Evolutionary conservation across 2,888 invertebrate genomes (phyloP), one percentile per base, ranked within the genome.

Genomic region (Lithophane ornitopus): DNA sequence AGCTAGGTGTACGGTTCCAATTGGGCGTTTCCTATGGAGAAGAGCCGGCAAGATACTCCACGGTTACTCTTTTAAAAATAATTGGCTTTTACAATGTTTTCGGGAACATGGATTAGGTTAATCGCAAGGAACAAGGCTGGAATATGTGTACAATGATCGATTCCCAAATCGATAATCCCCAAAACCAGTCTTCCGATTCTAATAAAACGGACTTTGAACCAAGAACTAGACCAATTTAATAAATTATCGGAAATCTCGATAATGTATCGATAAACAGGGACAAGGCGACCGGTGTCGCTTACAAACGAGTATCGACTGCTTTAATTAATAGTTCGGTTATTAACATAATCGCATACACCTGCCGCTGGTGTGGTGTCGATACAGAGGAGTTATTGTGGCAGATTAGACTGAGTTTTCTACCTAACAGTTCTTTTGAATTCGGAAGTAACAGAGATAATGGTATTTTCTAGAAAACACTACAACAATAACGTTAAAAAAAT

Each of bases 301-400:
- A 91, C 87, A 89, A 84, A 91, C 89, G 80, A 84, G 88, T 89
- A 90, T 88, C 86, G 87, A 86, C 86, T 89, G 85, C 87, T 81
- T 84, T 87, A 88, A 91, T 91, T 88, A 84, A 85, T 89, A 86
- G 90, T 90, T 87, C 85, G 77, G 44, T 56, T 58, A 91, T 91
- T 92, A 89, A 87, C 89, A 90, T 92, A 90, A 90, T 90, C 89
- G 84, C 83, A 81, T 52, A 83, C 91, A 92, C 90, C 91, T 92
- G 91, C 90, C 74, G 73, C 19, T 67, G 79, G 78, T 56, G 34
- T 3, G n/a, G 6, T 68, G 52, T 65, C 28, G 54, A 74, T 74
- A 59, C 16, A 81, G 81, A 83, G 7, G 70, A 62, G 70, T 41
- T 39, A 46, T 68, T 11, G 19, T 54, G 19, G 34, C 22, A 82